Conservation (phyloP, 2,888 invertebrate species). For the Amiota mariae region DNA sequence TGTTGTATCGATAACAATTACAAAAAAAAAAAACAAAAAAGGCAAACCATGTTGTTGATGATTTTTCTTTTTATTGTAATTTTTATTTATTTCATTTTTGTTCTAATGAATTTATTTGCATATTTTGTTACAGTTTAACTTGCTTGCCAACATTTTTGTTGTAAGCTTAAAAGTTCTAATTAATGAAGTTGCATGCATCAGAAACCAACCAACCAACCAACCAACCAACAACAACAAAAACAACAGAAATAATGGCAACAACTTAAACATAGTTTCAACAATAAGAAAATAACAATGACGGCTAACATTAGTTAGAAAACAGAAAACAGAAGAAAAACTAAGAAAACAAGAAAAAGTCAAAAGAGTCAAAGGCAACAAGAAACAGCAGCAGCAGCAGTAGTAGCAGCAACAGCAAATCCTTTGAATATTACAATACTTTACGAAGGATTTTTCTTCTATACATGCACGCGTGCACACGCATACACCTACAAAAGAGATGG, state of each 20-base stretch:
- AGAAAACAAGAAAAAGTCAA: no score
- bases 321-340: no score
- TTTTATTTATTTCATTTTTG: slow-evolving; percentile 34
- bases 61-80: slow-evolving; percentile 37
- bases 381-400: no score
- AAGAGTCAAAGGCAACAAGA: background rate
- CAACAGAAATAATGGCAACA: no score
- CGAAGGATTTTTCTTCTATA: slow-evolving; percentile 12
- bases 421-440: slow-evolving; percentile 23
- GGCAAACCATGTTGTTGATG: no score
- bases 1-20: no score
- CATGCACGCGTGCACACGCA: background rate
- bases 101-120: background rate
- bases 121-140: no score
- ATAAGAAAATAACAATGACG: slow-evolving; percentile 15
- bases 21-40: no score
- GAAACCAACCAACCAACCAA: background rate
- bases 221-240: no score
- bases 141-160: no score
- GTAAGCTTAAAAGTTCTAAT: slow-evolving; percentile 22
- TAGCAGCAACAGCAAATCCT: background rate
- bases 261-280: background rate
- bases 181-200: slow-evolving; percentile 35
- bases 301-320: background rate
- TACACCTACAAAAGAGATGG: background rate